Percentiles rank a stretch among this genome's conserved stretches.
Conservation (phyloP, 2,797 vertebrate species). For the Sebastolobus alascanus region DNA sequence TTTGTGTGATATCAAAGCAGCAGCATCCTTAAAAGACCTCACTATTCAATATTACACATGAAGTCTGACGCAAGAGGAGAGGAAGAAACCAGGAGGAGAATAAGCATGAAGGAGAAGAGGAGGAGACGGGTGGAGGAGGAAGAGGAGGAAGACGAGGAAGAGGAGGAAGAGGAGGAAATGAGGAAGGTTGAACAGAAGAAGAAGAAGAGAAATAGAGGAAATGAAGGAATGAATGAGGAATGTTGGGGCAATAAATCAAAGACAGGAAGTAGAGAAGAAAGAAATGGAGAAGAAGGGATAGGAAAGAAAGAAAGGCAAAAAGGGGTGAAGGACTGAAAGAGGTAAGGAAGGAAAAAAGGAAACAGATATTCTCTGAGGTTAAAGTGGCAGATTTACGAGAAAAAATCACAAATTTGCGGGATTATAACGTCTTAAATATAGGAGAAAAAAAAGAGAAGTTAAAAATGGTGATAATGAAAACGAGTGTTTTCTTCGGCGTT, state of each 20-base stretch:
- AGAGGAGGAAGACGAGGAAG: conserved; percentile 17
- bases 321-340: rapidly evolving
- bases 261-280: not conserved
- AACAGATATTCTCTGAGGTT: too few species aligned
- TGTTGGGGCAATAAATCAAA: not conserved
- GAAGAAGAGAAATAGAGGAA: not conserved
- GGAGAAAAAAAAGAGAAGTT: too few species aligned
- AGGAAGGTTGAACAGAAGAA: too few species aligned
- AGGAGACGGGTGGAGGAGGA: not conserved
- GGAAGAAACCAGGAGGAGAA: not conserved
- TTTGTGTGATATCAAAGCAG: conserved; percentile 30
- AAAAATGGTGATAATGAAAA: too few species aligned
- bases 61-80: conserved; percentile 29
- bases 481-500: too few species aligned
- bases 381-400: too few species aligned
- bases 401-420: too few species aligned
- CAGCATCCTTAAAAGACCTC: conserved; percentile 58
- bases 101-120: not conserved
- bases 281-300: too few species aligned
- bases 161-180: not conserved
- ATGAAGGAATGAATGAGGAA: not conserved
- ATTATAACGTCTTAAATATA: too few species aligned
- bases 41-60: conserved; percentile 21
- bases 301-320: too few species aligned
- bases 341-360: not conserved